Percentiles rank a stretch among this genome's conserved stretches.
Evolutionary conservation across 2,888 invertebrate genomes (phyloP).

Genomic region (Eucera pruinosa): DNA sequence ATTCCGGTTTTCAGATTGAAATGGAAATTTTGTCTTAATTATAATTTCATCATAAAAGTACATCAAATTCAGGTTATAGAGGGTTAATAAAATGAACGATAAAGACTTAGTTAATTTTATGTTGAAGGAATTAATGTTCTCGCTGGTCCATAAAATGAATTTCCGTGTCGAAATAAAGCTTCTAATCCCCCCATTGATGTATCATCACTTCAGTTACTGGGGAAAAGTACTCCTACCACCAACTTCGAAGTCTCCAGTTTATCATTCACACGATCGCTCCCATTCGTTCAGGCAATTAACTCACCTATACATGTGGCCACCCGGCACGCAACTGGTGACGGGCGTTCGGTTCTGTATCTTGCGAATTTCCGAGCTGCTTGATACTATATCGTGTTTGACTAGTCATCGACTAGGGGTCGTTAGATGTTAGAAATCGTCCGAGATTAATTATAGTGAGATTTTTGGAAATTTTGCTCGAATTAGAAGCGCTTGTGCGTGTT

Average conservation of each 20-base stretch:
- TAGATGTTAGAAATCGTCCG: too few relatives aligned
- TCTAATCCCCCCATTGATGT: not conserved
- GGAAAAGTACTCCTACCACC: conserved; percentile 24
- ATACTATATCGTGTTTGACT: not conserved
- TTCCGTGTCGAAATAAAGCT: not conserved
- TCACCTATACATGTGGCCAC: conserved; percentile 42
- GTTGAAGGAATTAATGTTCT: too few relatives aligned
- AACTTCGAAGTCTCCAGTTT: conserved; percentile 41
- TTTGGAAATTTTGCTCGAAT: too few relatives aligned
- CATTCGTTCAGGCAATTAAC: conserved; percentile 57
- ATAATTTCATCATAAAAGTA: too few relatives aligned
- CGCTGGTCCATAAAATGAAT: not conserved
- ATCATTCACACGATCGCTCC: conserved; percentile 52
- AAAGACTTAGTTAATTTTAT: too few relatives aligned
- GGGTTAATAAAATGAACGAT: too few relatives aligned
- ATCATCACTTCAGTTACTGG: conserved; percentile 2
- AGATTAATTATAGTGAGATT: too few relatives aligned
- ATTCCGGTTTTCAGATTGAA: too few relatives aligned
- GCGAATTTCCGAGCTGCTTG: conserved; percentile 17
- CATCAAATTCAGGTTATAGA: too few relatives aligned
- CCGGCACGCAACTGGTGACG: conserved; percentile 39
- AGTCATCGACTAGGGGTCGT: not conserved
- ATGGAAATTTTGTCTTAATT: too few relatives aligned
- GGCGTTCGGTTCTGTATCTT: conserved; percentile 10
- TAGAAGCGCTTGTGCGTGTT: too few relatives aligned